Conservation (phyloP, 2,113 vertebrate genomes). For the Pycnonotus jocosus region DNA sequence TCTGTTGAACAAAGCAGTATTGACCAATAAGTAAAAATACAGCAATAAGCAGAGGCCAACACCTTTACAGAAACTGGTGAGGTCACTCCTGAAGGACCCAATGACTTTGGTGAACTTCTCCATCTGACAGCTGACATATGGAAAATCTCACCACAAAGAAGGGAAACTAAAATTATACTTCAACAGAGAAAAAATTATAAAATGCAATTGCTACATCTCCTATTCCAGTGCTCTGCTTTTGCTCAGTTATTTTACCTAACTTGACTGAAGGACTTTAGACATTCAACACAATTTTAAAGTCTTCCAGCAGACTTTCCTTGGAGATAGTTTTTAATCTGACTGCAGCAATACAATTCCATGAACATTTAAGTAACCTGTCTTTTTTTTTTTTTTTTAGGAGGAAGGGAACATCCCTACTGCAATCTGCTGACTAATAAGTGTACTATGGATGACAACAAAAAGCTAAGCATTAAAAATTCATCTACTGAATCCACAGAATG, state of each 20-base stretch:
- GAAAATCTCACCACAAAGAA: background rate
- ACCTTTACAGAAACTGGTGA: background rate
- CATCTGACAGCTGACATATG: fast-evolving
- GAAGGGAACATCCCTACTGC: background rate
- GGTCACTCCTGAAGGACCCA: background rate
- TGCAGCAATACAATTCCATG: background rate
- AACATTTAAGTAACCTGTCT: background rate
- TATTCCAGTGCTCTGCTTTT: background rate
- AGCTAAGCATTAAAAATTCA: background rate
- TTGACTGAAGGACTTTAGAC: background rate
- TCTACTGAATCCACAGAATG: too few species aligned
- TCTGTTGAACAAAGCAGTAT: background rate
- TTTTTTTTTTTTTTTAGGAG: too few species aligned
- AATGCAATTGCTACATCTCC: background rate
- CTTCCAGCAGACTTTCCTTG: background rate
- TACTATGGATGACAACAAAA: background rate
- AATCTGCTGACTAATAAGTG: background rate
- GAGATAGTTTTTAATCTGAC: background rate
- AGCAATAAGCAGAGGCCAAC: background rate
- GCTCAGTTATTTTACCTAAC: background rate
- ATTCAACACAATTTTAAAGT: background rate
- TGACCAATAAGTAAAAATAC: background rate
- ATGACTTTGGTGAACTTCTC: background rate
- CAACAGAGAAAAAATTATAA: background rate
- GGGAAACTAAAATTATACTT: background rate